These are phyloP conservation scores for Drosophila atripex DNA, from an alignment of 2,888 invertebrate genomes.

Conservation along the genomic window DNA sequence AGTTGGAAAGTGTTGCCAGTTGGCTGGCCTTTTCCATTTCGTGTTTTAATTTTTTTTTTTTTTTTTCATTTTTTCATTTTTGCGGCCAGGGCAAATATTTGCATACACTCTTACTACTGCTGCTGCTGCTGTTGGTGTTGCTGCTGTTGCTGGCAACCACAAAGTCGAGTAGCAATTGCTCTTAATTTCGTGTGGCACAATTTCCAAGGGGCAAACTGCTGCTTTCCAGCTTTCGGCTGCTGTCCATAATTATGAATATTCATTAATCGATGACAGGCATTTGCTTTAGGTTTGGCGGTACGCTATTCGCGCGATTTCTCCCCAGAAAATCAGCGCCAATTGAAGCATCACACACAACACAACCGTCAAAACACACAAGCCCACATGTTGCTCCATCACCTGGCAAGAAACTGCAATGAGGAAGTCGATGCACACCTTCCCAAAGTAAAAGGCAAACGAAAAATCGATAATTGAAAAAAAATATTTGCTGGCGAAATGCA, in stretches of 20 bases:
- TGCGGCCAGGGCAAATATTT: constrained; percentile 59
- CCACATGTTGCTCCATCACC: constrained; percentile 21
- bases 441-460: constrained; percentile 58
- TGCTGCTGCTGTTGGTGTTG: constrained; percentile 1
- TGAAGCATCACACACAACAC: constrained; percentile 1
- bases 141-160: constrained; percentile 33
- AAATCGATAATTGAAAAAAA: constrained; percentile 74
- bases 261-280: constrained; percentile 51
- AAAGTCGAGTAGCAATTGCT: constrained; percentile 76
- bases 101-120: constrained; percentile 45
- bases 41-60: constrained; percentile 24
- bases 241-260: constrained; percentile 52
- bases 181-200: constrained; percentile 66
- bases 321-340: not conserved
- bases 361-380: not conserved
- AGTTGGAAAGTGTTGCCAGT: constrained; percentile 67
- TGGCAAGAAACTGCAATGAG: constrained; percentile 61
- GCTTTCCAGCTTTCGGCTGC: constrained; percentile 10
- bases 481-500: constrained; percentile 56
- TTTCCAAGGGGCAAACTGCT: constrained; percentile 34
- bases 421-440: constrained; percentile 58
- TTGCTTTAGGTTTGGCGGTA: constrained; percentile 37
- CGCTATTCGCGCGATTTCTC: constrained; percentile 27
- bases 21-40: constrained; percentile 39
- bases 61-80: constrained; percentile 11